These are phyloP conservation scores for Chaetorhynchus papuensis DNA, from an alignment of 2,113 vertebrate genomes.

Conservation along the genomic window DNA sequence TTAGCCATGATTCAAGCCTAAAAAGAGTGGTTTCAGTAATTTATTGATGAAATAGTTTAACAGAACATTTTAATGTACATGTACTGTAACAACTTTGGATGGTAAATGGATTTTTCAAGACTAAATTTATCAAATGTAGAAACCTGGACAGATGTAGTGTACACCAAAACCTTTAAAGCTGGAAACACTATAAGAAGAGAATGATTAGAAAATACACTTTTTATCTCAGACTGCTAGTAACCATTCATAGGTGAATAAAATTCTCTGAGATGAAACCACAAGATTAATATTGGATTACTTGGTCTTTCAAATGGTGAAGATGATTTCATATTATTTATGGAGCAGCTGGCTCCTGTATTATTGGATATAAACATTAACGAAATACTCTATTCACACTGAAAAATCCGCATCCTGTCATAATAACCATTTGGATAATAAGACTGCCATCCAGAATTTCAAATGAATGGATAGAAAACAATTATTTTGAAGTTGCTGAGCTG, in stretches of 20 bases:
- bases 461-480: slow-evolving; percentile 10
- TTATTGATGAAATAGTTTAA: background rate
- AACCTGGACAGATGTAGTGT: background rate
- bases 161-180: background rate
- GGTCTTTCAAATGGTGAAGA: background rate
- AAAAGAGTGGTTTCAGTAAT: background rate
- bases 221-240: background rate
- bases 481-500: slow-evolving; percentile 8
- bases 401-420: background rate
- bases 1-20: background rate
- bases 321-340: slow-evolving; percentile 20
- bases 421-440: background rate
- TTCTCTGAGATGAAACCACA: background rate
- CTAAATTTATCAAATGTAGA: background rate
- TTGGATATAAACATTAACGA: background rate
- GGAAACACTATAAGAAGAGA: background rate
- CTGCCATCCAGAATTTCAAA: background rate
- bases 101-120: background rate
- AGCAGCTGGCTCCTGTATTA: slow-evolving; percentile 15
- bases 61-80: background rate
- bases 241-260: background rate
- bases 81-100: background rate
- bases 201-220: background rate
- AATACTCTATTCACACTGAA: background rate
- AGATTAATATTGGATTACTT: background rate